phyloP scores from a whole-genome alignment of 2,888 invertebrate genomes.

The Chaetogeoica ovagalla region DNA sequence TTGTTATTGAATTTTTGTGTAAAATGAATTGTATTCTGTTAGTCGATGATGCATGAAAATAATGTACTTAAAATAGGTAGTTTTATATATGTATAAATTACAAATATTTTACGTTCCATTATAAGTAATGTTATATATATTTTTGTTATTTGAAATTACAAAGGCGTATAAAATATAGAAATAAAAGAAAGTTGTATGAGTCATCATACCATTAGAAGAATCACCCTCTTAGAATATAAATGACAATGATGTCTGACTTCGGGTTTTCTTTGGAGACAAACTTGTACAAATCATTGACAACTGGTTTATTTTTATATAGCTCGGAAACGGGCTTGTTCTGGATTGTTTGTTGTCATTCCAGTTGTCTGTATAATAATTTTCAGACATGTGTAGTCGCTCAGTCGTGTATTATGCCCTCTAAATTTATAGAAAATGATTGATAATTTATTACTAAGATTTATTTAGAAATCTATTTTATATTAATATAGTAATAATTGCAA shows the following conservation, averaged over 20 bases:
- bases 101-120: no score
- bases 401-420: no score
- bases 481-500: no score
- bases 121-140: neutral
- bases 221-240: slow-evolving; percentile 24
- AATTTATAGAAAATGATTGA: no score
- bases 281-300: slow-evolving; percentile 15
- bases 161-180: neutral
- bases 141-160: neutral
- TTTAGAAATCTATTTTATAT: no score
- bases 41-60: neutral
- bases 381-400: neutral
- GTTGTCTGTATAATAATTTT: neutral
- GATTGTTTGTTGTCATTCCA: slow-evolving; percentile 16
- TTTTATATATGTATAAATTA: neutral
- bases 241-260: neutral
- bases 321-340: slow-evolving; percentile 4
- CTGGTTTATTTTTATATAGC: slow-evolving; percentile 38
- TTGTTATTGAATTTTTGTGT: neutral
- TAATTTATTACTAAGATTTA: no score
- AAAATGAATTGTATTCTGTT: neutral
- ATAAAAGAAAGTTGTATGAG: slow-evolving; percentile 24
- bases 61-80: neutral
- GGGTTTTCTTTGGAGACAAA: neutral
- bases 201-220: slow-evolving; percentile 9